Percentiles rank a stretch among this genome's conserved stretches.
phyloP scores from a whole-genome alignment of 2,888 invertebrate genomes.

The Pammene aurita region DNA sequence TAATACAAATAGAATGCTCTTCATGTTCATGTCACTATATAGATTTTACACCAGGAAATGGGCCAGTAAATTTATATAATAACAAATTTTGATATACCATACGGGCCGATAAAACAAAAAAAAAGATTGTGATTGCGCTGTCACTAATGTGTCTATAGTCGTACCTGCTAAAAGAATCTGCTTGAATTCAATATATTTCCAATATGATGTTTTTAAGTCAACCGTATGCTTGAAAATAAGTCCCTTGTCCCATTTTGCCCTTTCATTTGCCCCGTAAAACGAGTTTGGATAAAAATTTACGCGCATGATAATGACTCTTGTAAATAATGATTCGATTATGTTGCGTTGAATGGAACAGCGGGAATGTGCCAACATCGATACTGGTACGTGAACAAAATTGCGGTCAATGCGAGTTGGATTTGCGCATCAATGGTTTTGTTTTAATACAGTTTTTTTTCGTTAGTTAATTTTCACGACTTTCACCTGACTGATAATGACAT shows the following conservation, averaged over 20 bases:
- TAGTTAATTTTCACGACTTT: too few species aligned
- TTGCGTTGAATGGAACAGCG: slow-evolving; percentile 14
- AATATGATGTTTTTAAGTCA: not conserved
- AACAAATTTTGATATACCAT: too few species aligned
- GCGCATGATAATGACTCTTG: slow-evolving; percentile 30
- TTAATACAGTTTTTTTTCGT: not conserved
- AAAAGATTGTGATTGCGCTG: too few species aligned
- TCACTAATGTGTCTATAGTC: too few species aligned
- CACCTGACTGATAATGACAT: too few species aligned
- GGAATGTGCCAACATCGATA: slow-evolving; percentile 2
- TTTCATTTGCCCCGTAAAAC: slow-evolving; percentile 42
- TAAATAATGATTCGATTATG: slow-evolving; percentile 37
- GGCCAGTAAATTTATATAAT: too few species aligned
- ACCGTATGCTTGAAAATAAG: not conserved
- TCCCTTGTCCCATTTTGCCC: slow-evolving; percentile 45
- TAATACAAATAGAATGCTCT: too few species aligned
- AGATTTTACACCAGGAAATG: too few species aligned
- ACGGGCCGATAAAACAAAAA: too few species aligned
- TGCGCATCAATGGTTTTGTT: not conserved
- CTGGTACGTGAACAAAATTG: not conserved
- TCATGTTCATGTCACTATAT: too few species aligned
- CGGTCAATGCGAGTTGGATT: not conserved
- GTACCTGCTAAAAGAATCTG: too few species aligned
- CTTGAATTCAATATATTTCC: too few species aligned
- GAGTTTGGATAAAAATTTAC: slow-evolving; percentile 35